Conservation (phyloP, 2,113 vertebrate species). For the Grammomys surdaster region DNA sequence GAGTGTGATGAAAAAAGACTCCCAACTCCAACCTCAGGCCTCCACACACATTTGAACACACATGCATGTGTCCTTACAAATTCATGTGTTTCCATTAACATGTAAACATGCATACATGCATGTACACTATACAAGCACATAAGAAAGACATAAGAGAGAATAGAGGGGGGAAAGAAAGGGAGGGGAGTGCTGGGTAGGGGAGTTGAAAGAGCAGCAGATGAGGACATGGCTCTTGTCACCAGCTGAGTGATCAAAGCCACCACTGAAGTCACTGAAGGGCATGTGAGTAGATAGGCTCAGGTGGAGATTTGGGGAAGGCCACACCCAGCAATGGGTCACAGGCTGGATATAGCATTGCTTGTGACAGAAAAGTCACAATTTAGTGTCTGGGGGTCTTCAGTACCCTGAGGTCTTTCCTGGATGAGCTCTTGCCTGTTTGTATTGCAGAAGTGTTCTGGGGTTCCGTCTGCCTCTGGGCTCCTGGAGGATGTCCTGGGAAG, state of each 20-base stretch:
- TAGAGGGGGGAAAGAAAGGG: too few species aligned
- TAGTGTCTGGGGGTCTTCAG: not conserved
- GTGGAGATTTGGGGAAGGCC: too few species aligned
- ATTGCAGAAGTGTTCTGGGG: accelerated
- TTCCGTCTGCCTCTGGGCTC: not conserved
- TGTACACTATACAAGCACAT: not conserved
- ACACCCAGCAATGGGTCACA: too few species aligned
- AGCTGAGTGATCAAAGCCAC: not conserved
- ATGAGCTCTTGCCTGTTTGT: accelerated
- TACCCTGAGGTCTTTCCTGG: not conserved
- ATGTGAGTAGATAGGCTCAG: accelerated
- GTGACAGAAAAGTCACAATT: accelerated
- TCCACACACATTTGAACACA: too few species aligned
- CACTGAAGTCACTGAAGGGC: accelerated
- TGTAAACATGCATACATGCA: not conserved
- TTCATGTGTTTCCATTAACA: not conserved
- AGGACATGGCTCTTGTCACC: not conserved
- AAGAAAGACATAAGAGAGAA: not conserved
- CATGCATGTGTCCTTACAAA: not conserved
- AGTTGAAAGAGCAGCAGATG: too few species aligned
- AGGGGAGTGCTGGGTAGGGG: too few species aligned
- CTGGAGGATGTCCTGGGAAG: not conserved
- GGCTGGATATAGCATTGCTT: too few species aligned
- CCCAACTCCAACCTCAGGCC: not conserved
- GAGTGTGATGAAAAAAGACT: too few species aligned